Evolutionary conservation across 1,140 invertebrate species (phyloP).

Genomic region (Limonius californicus): DNA sequence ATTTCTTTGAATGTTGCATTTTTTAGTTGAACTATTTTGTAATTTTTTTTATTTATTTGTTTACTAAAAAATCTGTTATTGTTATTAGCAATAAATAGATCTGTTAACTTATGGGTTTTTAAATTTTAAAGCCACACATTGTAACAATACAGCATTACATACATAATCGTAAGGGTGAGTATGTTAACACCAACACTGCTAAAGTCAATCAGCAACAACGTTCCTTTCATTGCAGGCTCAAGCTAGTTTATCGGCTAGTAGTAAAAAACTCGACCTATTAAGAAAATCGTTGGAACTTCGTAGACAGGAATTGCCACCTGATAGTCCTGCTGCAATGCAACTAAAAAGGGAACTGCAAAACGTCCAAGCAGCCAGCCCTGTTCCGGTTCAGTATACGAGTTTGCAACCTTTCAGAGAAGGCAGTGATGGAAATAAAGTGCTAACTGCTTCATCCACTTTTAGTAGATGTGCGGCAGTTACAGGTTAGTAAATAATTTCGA

Average conservation of each 20-base stretch:
- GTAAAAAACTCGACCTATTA: conserved; percentile 90
- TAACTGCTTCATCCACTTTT: conserved; percentile 62
- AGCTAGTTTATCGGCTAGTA: conserved; percentile 84
- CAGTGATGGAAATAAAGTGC: conserved; percentile 53
- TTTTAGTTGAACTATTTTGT: too few species aligned
- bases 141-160: too few species aligned
- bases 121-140: too few species aligned
- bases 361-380: conserved; percentile 64
- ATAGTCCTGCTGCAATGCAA: conserved; percentile 69
- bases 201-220: too few species aligned
- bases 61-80: too few species aligned
- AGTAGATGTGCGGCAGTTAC: conserved; percentile 70
- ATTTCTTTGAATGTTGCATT: too few species aligned
- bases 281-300: conserved; percentile 84
- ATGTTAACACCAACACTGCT: too few species aligned
- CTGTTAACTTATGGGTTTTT: too few species aligned
- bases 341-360: conserved; percentile 70
- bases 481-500: conserved; percentile 49
- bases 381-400: conserved; percentile 68
- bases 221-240: conserved; percentile 72
- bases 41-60: too few species aligned
- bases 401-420: conserved; percentile 70
- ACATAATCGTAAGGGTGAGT: too few species aligned
- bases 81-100: too few species aligned
- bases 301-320: conserved; percentile 78